Base-by-base conservation (phyloP, 2,888 invertebrate species). In the Mongoloraphidia duomilia region DNA sequence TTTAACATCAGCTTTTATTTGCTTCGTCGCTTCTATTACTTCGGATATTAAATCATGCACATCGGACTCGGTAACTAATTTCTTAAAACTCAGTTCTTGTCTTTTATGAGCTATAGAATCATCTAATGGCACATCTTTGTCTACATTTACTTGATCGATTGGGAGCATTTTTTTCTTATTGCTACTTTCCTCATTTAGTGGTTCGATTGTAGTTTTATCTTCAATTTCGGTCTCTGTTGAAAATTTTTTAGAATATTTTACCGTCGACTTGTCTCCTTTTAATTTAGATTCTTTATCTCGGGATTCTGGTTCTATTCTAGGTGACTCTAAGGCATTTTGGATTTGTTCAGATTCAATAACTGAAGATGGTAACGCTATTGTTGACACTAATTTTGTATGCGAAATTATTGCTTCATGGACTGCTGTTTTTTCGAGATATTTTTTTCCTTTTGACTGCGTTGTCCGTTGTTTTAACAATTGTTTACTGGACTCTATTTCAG, bases 1-100 rank as follows among this genome's bases (percentile, higher is more conserved):
- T 54, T 66, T 69, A 0, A 73, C 69, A 56, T 73, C 70, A 41
- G 69, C 65, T 52, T 70, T 66, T 33, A 73, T 70, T 58, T 70
- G 68, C 46, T 68, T 65, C 1, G 71, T 66, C n/a, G 63, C 68
- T 57, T 71, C 71, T 34, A 71, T 59, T 9, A 70, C 69, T 58
- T 71, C 70, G 33, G 63, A 64, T 59, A 72, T 68, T n/a, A 70
- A 61, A 54, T 65, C 65, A 37, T 61, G 58, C n/a, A 69, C 63
- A 49, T 69, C 64, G 8, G 44, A 44, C 38, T 46, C 40, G 1
- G 46, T 47, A 11, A 46, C 41, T 14, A 50, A 34, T 46, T 36
- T 37, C 14, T 44, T 13, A 36, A 47, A 34, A 33, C 49, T 50
- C 49, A 44, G 45, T 39, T 43, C 47, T 47, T 48, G 52, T 46